Evolutionary conservation across 2,888 invertebrate species (phyloP).

Genomic region (Zhengitettix transpicula): DNA sequence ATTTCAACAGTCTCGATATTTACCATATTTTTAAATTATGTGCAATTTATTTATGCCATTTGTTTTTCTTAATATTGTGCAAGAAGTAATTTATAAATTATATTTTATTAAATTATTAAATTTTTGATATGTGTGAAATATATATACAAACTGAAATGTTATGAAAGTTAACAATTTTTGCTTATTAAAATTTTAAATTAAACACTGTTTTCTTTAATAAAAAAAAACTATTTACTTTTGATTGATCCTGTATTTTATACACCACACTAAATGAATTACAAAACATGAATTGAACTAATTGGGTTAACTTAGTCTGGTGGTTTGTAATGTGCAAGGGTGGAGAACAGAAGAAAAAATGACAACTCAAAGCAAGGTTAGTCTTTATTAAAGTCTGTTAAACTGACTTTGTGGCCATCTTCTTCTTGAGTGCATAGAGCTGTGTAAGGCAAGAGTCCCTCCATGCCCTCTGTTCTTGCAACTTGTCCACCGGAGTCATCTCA

Average conservation of each 20-base stretch:
- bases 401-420: slow-evolving; percentile 31
- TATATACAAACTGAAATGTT: slow-evolving; percentile 1
- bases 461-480: slow-evolving; percentile 51
- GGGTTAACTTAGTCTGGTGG: no score
- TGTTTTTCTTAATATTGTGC: background rate
- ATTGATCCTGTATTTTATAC: no score
- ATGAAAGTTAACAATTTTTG: slow-evolving; percentile 9
- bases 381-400: no score
- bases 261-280: no score
- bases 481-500: slow-evolving; percentile 53
- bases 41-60: no score
- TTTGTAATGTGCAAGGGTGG: no score
- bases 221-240: no score
- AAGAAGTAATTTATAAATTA: background rate
- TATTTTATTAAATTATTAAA: background rate
- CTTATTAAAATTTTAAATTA: slow-evolving; percentile 11
- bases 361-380: no score
- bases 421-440: slow-evolving; percentile 61
- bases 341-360: no score
- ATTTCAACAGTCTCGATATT: slow-evolving; percentile 4
- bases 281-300: no score
- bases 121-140: background rate
- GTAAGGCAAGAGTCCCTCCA: slow-evolving; percentile 77
- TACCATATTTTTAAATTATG: background rate
- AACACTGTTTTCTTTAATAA: background rate